A percentile compares a stretch with the other conserved stretches of the same genome.
Conservation (phyloP, 2,113 vertebrate species). For the Raja brachyura region DNA sequence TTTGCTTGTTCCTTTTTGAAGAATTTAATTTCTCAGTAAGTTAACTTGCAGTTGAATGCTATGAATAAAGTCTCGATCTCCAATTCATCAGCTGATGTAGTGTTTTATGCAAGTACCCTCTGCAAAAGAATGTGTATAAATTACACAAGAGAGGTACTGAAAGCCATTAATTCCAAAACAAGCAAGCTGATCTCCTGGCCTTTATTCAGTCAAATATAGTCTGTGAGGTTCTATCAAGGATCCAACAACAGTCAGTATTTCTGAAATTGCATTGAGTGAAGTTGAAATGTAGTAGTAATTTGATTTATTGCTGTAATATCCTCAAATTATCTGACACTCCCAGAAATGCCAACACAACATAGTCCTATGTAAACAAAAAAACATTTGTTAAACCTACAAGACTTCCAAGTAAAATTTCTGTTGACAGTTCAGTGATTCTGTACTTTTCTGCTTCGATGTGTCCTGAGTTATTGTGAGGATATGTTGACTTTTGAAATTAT, state of each 20-base stretch:
- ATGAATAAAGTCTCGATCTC: no score
- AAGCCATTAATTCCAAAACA: neutral
- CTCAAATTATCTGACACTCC: neutral
- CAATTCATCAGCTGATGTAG: no score
- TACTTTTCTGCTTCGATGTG: no score
- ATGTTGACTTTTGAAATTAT: neutral
- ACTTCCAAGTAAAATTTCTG: neutral
- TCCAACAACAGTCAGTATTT: neutral
- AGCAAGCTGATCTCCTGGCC: neutral
- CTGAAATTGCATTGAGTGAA: neutral
- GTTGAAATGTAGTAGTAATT: neutral
- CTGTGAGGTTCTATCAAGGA: neutral
- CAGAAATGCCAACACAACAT: neutral
- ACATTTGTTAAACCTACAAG: neutral
- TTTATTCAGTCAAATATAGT: conserved; percentile 6
- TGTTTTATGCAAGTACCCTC: no score
- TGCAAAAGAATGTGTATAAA: neutral
- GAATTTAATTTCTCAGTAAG: no score
- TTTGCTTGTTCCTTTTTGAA: no score
- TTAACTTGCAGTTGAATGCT: no score
- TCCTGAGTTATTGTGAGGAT: no score
- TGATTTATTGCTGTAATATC: conserved; percentile 25
- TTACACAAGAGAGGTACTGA: neutral
- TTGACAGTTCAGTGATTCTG: neutral
- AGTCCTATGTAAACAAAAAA: neutral